Percentiles rank a stretch among this genome's conserved stretches.
phyloP scores from a whole-genome alignment of 2,113 vertebrate genomes.

The Aramus guarauna region DNA sequence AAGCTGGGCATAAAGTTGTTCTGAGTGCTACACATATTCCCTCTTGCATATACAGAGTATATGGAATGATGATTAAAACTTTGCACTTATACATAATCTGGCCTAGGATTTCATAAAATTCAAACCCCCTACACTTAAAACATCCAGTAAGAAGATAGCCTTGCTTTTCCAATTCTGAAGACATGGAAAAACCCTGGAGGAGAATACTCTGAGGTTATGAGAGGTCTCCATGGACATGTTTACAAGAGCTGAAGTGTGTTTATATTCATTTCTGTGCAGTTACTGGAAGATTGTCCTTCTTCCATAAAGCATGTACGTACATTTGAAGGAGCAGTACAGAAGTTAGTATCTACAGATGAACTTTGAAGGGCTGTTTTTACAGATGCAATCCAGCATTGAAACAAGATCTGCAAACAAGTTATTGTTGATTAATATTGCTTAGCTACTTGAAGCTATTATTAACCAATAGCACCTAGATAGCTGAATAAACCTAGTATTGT shows the following conservation, averaged over 20 bases:
- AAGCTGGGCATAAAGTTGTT: neutral
- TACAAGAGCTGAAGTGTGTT: slow-evolving; percentile 1
- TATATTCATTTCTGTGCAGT: neutral
- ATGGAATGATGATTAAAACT: neutral
- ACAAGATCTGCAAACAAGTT: neutral
- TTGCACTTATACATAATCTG: neutral
- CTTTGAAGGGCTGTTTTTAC: neutral
- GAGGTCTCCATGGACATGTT: neutral
- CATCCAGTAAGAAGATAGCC: neutral
- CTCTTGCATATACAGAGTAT: neutral
- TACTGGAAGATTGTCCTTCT: neutral
- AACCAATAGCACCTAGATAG: neutral
- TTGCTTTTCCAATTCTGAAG: neutral
- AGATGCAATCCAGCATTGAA: neutral
- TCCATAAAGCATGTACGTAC: neutral
- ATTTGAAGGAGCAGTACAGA: neutral
- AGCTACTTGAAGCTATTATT: neutral
- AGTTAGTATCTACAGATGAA: neutral
- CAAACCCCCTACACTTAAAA: neutral
- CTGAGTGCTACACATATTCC: neutral
- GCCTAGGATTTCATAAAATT: neutral
- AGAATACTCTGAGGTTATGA: neutral
- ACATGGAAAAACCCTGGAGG: neutral
- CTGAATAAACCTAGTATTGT: neutral
- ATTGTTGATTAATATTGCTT: neutral